These are phyloP conservation scores for Synergus japonicus DNA, from an alignment of 2,888 invertebrate species.

Conservation along the genomic window DNA sequence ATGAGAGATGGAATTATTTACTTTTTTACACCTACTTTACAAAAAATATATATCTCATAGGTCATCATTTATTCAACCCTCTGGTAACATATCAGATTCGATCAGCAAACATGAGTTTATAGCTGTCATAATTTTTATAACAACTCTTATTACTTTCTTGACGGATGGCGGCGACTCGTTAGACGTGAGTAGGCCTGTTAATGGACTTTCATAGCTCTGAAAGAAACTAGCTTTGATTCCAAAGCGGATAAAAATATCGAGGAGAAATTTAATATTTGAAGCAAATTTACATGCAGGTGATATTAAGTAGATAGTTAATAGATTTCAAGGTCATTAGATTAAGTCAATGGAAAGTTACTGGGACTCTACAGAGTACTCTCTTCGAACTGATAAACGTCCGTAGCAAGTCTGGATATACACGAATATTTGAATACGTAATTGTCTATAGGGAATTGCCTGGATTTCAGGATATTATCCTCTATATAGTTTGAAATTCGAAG, in stretches of 20 bases:
- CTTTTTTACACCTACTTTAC: background rate
- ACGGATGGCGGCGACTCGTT: background rate
- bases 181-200: background rate
- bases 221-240: conserved; percentile 13
- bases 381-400: background rate
- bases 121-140: conserved; percentile 15
- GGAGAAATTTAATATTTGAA: background rate
- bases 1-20: background rate
- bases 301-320: no score
- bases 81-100: background rate
- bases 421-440: no score
- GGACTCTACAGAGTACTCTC: background rate
- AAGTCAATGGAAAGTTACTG: no score
- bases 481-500: background rate
- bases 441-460: no score
- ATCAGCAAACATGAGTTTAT: conserved; percentile 11
- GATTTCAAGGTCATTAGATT: no score
- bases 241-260: background rate
- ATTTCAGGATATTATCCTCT: background rate
- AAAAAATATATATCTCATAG: background rate
- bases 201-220: background rate
- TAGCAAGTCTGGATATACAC: background rate
- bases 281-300: no score
- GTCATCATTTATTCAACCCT: background rate
- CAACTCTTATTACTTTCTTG: conserved; percentile 20